A percentile compares a stretch with the other conserved stretches of the same genome.
phyloP scores from a whole-genome alignment of 2,797 vertebrate genomes.

The Eulemur rubriventer region DNA sequence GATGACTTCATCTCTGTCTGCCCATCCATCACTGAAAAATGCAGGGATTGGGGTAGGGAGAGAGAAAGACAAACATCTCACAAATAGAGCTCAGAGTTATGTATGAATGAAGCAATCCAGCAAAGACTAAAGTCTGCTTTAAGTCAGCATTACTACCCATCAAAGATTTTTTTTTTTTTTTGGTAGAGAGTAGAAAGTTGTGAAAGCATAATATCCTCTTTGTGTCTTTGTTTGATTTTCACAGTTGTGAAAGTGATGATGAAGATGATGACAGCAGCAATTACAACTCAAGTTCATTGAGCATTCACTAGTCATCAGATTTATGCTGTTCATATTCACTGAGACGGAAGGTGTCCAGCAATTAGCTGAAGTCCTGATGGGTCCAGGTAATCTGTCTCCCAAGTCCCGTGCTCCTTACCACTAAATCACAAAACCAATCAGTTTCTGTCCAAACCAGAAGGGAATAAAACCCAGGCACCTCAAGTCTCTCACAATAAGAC shows the following conservation, averaged over 20 bases:
- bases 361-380: background rate
- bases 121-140: background rate
- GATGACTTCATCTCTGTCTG: conserved; percentile 98
- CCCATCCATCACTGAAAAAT: conserved; percentile 96
- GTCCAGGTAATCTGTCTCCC: background rate
- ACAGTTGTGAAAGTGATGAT: background rate
- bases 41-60: conserved; percentile 38
- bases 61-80: conserved; percentile 69
- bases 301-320: background rate
- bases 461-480: conserved; percentile 24
- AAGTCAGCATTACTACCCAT: background rate
- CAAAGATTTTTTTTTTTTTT: background rate
- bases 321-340: background rate
- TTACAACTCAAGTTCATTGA: background rate
- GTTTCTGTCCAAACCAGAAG: conserved; percentile 28
- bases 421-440: background rate
- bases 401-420: conserved; percentile 4
- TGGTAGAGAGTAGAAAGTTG: background rate
- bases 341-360: conserved; percentile 13
- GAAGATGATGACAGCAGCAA: background rate
- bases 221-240: background rate
- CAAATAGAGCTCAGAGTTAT: conserved; percentile 40
- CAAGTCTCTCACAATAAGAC: background rate
- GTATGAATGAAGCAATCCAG: conserved; percentile 20
- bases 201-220: background rate